Conservation (phyloP, 2,888 invertebrate species). For the Deilephila porcellus region DNA sequence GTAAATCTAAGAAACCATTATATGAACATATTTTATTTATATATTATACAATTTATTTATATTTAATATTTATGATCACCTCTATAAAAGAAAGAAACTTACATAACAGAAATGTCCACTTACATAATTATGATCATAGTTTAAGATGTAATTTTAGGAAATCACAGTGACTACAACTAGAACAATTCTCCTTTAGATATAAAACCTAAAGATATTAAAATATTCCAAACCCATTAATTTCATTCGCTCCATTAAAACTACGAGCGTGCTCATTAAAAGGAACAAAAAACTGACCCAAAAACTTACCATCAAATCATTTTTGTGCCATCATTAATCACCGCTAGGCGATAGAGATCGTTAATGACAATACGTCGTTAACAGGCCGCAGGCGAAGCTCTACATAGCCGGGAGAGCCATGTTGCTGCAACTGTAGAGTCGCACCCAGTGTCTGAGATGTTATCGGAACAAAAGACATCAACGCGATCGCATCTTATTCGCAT, state of each 20-base stretch:
- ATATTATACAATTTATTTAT: too few relatives aligned
- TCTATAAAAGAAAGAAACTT: too few relatives aligned
- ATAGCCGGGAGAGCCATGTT: neutral
- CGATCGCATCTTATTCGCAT: conserved; percentile 31
- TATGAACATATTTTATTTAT: too few relatives aligned
- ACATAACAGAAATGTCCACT: too few relatives aligned
- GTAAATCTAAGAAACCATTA: too few relatives aligned
- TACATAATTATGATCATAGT: too few relatives aligned
- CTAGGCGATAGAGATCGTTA: conserved; percentile 40
- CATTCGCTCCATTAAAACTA: neutral
- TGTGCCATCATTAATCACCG: conserved; percentile 41
- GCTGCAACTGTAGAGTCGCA: neutral
- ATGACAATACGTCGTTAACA: conserved; percentile 39
- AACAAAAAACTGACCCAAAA: conserved; percentile 7
- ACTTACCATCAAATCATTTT: conserved; percentile 31
- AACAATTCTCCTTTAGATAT: too few relatives aligned
- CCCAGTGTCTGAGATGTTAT: conserved; percentile 31
- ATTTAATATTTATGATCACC: too few relatives aligned
- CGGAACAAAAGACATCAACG: conserved; percentile 54
- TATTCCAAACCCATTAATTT: neutral
- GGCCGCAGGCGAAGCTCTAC: neutral
- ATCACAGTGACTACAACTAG: too few relatives aligned
- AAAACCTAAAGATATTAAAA: neutral
- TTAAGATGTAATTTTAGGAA: too few relatives aligned
- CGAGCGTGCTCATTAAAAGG: neutral